A percentile compares a stretch with the other conserved stretches of the same genome.
Evolutionary conservation across 2,113 vertebrate species (phyloP).

Genomic region (Balaeniceps rex): DNA sequence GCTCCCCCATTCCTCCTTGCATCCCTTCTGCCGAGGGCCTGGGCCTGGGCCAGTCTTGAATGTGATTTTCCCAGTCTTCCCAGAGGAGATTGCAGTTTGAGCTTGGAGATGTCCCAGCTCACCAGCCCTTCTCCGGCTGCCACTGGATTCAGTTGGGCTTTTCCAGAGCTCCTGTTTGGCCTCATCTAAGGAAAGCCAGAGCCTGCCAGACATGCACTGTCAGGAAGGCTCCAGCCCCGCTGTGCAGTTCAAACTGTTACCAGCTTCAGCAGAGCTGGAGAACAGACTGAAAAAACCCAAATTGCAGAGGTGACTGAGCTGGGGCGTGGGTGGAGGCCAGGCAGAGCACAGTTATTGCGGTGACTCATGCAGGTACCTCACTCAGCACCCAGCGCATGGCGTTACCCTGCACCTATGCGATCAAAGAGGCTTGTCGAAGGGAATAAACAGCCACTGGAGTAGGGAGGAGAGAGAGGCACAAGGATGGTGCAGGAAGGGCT

Average conservation of each 20-base stretch:
- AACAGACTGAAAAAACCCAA: background rate
- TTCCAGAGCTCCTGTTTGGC: background rate
- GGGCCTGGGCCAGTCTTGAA: background rate
- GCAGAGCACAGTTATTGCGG: background rate
- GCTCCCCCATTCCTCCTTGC: background rate
- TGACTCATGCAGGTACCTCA: background rate
- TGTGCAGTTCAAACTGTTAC: background rate
- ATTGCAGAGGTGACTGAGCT: background rate
- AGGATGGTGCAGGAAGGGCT: background rate
- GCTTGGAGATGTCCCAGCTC: background rate
- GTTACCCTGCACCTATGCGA: accelerated
- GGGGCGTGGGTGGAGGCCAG: background rate
- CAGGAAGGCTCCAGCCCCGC: background rate
- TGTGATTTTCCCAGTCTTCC: background rate
- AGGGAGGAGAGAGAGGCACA: background rate
- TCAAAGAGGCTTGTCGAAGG: background rate
- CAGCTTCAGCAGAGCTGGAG: background rate
- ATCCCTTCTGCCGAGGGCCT: accelerated
- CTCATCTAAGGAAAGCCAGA: background rate
- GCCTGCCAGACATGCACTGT: accelerated
- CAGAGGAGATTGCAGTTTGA: background rate
- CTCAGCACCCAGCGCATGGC: accelerated
- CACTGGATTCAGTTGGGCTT: background rate
- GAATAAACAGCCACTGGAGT: background rate
- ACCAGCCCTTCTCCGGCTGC: background rate